These are phyloP conservation scores for Noctua janthina DNA, from an alignment of 2,888 invertebrate species.

Conservation along the genomic window DNA sequence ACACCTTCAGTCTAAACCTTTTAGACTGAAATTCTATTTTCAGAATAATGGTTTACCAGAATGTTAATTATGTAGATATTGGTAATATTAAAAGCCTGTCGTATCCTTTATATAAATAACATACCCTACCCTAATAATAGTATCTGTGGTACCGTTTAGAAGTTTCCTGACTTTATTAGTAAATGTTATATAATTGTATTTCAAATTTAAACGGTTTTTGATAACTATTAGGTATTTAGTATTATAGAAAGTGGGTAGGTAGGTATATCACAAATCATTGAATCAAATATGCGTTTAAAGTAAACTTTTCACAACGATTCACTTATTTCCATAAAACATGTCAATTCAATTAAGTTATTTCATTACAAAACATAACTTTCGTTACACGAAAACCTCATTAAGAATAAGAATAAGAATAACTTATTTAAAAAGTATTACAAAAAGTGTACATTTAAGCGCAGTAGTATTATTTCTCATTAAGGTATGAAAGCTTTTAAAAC, in stretches of 20 bases:
- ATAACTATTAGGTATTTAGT: neutral
- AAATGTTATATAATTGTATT: neutral
- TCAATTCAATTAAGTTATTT: slow-evolving; percentile 5
- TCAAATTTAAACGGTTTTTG: neutral
- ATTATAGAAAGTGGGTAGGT: neutral
- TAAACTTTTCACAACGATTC: neutral
- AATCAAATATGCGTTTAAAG: neutral
- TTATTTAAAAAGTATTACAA: too few relatives aligned
- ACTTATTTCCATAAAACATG: neutral
- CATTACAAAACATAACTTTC: slow-evolving; percentile 2
- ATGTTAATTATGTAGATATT: slow-evolving; percentile 47
- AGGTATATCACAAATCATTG: neutral
- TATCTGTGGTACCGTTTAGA: neutral
- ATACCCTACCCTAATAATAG: slow-evolving; percentile 1
- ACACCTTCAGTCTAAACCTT: slow-evolving; percentile 41
- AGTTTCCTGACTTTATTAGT: neutral
- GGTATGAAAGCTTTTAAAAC: slow-evolving; percentile 6
- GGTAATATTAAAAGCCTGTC: slow-evolving; percentile 15
- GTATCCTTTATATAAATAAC: slow-evolving; percentile 24
- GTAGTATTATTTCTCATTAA: too few relatives aligned
- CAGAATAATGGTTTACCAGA: slow-evolving; percentile 43
- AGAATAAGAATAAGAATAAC: too few relatives aligned
- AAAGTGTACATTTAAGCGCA: too few relatives aligned
- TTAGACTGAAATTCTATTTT: slow-evolving; percentile 42
- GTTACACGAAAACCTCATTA: slow-evolving; percentile 3